Evolutionary conservation across 2,797 vertebrate genomes (phyloP).

Genomic region (Anguilla obscura): DNA sequence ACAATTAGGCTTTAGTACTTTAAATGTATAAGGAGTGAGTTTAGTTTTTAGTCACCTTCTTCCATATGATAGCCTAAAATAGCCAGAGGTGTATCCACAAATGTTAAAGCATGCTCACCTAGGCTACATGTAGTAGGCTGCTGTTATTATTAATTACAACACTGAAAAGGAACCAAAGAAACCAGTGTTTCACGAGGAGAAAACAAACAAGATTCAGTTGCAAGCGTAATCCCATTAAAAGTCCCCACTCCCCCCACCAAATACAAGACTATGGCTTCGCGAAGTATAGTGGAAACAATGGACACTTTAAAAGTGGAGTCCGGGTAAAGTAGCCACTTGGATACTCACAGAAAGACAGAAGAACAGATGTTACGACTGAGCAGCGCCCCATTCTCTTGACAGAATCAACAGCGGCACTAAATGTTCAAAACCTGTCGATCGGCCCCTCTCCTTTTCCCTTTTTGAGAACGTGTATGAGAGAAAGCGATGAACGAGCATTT

Average conservation of each 20-base stretch:
- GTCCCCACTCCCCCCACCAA: constrained; percentile 7
- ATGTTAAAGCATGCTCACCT: neutral
- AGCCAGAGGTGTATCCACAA: neutral
- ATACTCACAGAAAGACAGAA: constrained; percentile 60
- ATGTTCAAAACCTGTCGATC: constrained; percentile 2
- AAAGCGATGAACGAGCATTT: constrained; percentile 38
- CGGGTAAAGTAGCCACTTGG: constrained; percentile 36
- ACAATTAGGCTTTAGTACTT: neutral
- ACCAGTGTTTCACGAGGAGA: neutral
- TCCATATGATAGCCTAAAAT: neutral
- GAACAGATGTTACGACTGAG: constrained; percentile 50
- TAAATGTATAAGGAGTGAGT: neutral
- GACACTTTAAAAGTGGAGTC: constrained; percentile 44
- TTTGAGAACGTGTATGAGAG: constrained; percentile 13
- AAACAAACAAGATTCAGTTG: neutral
- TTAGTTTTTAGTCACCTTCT: neutral
- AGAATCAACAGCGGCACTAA: constrained; percentile 31
- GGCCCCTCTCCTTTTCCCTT: constrained; percentile 15
- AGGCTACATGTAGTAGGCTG: neutral
- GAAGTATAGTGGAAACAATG: constrained; percentile 37
- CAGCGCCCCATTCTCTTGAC: constrained; percentile 60
- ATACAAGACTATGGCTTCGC: neutral
- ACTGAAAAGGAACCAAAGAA: neutral
- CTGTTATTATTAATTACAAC: neutral
- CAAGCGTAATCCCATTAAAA: constrained; percentile 2